Base-by-base conservation (phyloP, 1,140 invertebrate genomes). In the Nasonia vitripennis region DNA sequence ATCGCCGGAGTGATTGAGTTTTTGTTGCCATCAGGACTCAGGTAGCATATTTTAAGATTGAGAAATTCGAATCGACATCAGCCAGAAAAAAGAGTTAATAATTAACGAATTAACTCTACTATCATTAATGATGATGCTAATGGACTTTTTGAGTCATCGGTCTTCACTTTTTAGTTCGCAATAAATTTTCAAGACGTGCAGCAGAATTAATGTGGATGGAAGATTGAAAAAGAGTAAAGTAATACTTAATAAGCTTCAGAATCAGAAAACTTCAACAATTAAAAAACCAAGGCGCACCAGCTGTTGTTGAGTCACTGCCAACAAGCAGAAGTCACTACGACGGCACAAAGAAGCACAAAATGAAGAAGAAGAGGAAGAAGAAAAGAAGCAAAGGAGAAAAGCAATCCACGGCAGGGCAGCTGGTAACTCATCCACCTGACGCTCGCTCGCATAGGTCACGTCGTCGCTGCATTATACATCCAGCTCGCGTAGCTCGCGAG, bases 401-500 rank as follows among this genome's bases (percentile, higher is more conserved):
- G 73, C 81, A 67, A 83, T 83, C 55, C 55, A 20, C 70, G n/a
- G n/a, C 3, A 68, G 31, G 37, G n/a, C 2, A 34, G 37, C 4
- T 27, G 37, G 34, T 83, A 77, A 83, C 73, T 83, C 81, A 77
- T 83, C 37, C 51, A 41, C 51, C 51, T 75, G 71, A 83, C 81
- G 55, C 20, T 62, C 41, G 55, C 67, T 82, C 78, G 71, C 87
- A 87, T 90, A 89, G 87, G 88, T 91, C 89, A 89, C 84, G 83
- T 87, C 81, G 31, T 68, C 86, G 75, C 81, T 88, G 85, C 87
- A 89, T 89, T 91, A 89, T 88, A 88, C 78, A 90, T 87, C 82
- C 89, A 77, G 48, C 79, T 90, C 88, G 87, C 88, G 87, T 88
- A 88, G 86, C 82, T 45, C 37, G 9, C 37, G 37, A 75, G 73